Conservation (phyloP, 2,113 vertebrate genomes). For the Marmota monax region DNA sequence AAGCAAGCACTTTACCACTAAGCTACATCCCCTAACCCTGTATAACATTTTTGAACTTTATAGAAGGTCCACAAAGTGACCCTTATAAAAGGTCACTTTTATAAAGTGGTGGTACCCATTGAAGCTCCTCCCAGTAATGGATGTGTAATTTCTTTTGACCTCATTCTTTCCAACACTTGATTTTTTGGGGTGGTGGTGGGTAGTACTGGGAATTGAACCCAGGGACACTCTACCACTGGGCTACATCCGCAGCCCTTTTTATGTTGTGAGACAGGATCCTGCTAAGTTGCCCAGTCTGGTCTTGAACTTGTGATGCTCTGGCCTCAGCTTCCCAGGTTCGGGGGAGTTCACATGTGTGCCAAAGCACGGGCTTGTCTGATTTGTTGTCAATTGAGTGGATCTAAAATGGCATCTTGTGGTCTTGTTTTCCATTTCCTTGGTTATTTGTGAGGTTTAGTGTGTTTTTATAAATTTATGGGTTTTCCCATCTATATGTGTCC, state of each 20-base stretch:
- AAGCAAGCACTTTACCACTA: not conserved
- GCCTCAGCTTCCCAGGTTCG: too few species aligned
- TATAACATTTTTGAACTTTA: not conserved
- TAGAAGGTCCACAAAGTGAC: not conserved
- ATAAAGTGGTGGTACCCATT: not conserved
- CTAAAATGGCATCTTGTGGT: not conserved
- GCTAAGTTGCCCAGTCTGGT: too few species aligned
- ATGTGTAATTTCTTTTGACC: not conserved
- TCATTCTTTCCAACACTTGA: not conserved
- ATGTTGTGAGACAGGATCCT: too few species aligned
- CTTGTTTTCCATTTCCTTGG: not conserved
- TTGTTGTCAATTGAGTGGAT: not conserved
- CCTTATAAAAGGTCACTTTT: not conserved
- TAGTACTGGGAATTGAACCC: not conserved
- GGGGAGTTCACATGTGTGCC: too few species aligned
- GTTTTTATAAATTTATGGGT: not conserved
- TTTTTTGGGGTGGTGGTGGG: not conserved
- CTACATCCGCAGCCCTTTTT: too few species aligned
- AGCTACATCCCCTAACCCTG: not conserved
- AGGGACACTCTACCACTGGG: too few species aligned
- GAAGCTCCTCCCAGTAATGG: not conserved
- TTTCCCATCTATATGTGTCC: not conserved
- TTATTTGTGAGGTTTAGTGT: not conserved
- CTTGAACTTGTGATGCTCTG: too few species aligned
- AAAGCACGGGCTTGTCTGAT: too few species aligned